Evolutionary conservation across 30 jellyfish, hydroid and myxozoan species (phyloP).

Genomic region (Chrysaora quinquecirrha): DNA sequence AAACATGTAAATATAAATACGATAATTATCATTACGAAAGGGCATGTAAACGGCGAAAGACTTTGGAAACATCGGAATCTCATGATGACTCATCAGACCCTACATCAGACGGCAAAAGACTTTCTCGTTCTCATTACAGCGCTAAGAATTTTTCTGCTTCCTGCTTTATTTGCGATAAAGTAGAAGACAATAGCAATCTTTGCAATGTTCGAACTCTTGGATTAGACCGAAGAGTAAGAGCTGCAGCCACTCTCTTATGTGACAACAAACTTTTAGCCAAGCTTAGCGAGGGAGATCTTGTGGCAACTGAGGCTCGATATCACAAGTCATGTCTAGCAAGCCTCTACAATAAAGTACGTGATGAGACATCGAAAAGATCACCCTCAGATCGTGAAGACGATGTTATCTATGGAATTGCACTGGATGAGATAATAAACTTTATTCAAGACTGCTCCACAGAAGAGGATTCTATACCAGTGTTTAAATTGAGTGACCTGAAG

Average conservation of each 20-base stretch:
- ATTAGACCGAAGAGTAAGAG: slow-evolving; percentile 9
- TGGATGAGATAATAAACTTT: neutral
- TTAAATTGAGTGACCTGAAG: neutral
- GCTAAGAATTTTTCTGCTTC: no score
- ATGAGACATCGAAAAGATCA: slow-evolving; percentile 6
- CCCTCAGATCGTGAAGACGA: slow-evolving; percentile 5
- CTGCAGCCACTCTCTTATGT: slow-evolving; percentile 15
- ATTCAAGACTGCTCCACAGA: neutral
- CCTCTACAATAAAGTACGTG: slow-evolving; percentile 12
- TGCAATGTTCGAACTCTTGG: slow-evolving; percentile 14
- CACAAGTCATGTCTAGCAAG: no score
- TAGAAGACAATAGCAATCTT: slow-evolving; percentile 15
- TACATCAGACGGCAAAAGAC: no score
- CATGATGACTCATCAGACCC: no score
- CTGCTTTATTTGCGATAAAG: slow-evolving; percentile 12
- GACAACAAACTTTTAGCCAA: slow-evolving; percentile 12
- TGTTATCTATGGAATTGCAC: slow-evolving; percentile 18
- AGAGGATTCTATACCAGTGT: neutral
- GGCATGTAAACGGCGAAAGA: no score
- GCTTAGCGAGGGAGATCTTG: slow-evolving; percentile 24
- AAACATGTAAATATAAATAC: neutral
- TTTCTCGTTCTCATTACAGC: no score
- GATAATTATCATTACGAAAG: no score
- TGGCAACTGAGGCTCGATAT: slow-evolving; percentile 22
- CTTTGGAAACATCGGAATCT: no score